Evolutionary conservation across 1,140 invertebrate genomes (phyloP), one percentile per base, ranked within the genome.

Genomic region (Mycetomoellerius zeteki): DNA sequence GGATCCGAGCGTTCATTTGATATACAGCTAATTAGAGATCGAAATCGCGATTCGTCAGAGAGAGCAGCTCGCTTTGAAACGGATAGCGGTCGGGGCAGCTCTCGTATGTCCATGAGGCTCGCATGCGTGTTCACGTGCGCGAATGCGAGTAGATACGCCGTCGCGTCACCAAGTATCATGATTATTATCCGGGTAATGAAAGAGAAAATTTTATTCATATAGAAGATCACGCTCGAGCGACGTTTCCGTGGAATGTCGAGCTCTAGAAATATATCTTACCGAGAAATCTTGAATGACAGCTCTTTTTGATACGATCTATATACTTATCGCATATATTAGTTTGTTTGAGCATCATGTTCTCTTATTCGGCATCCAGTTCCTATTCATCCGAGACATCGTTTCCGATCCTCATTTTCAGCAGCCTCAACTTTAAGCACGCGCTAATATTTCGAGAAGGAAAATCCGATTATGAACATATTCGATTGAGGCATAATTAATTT

Each of bases 1-100:
- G 78, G 67, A 87, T 54, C 77, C 67, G 47, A 76, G 60, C 64
- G 82, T 86, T 88, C 87, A 81, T 88, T 94, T 94, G 94, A 95
- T 95, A 93, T 94, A 94, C 93, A 94, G 94, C 94, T 95, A 95
- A 95, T 95, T 94, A 94, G 92, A 94, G 94, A 95, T 95, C 92
- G 91, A 92, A 95, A 95, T 95, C 94, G 94, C 90, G 88, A 85
- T 56, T 82, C 58, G 82, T n/a, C 67, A 58, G 62, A 50, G 62
- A 65, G 75, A 33, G 50, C 30, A 16, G 30, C 54, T 73, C 37
- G 80, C 69, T 84, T 84, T 52, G 86, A 76, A 73, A 71, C 54
- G 62, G n/a, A 12, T 50, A 21, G 14, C 27, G 8, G 14, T 27
- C 58, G 24, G 47, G 56, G 16, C 5, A n/a, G n/a, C 12, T 56